A percentile compares a stretch with the other conserved stretches of the same genome.
phyloP scores from a whole-genome alignment of 2,888 invertebrate species.

The Tuta absoluta region DNA sequence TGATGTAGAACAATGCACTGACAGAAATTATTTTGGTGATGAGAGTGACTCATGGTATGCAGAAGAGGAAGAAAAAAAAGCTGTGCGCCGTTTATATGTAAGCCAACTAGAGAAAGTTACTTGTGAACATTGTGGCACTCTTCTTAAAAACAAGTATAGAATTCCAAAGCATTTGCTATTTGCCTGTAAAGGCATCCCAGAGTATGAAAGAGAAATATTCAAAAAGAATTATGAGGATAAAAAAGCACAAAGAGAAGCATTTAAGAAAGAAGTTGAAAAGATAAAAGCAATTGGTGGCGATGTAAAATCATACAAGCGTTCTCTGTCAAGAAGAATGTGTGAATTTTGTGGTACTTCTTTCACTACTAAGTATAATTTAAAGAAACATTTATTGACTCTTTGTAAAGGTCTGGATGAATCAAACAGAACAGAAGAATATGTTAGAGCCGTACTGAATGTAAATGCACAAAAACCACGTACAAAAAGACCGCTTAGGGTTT shows the following conservation, averaged over 20 bases:
- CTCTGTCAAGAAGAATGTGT: neutral
- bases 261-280: neutral
- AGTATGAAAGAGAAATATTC: neutral
- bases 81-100: neutral
- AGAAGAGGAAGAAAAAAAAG: neutral
- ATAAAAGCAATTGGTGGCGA: neutral
- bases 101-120: neutral
- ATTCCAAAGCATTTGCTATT: neutral
- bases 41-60: neutral
- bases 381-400: neutral
- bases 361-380: neutral
- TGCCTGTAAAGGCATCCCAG: neutral
- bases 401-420: neutral
- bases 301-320: neutral
- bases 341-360: neutral
- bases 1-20: neutral
- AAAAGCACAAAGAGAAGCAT: neutral
- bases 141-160: neutral
- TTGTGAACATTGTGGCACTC: neutral
- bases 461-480: neutral
- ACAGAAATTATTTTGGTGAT: neutral
- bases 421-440: neutral
- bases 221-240: neutral
- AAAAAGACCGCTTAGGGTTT: neutral
- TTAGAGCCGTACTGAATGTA: neutral